These are phyloP conservation scores for Pollachius pollachius DNA, from an alignment of 2,113 vertebrate species.

Conservation along the genomic window DNA sequence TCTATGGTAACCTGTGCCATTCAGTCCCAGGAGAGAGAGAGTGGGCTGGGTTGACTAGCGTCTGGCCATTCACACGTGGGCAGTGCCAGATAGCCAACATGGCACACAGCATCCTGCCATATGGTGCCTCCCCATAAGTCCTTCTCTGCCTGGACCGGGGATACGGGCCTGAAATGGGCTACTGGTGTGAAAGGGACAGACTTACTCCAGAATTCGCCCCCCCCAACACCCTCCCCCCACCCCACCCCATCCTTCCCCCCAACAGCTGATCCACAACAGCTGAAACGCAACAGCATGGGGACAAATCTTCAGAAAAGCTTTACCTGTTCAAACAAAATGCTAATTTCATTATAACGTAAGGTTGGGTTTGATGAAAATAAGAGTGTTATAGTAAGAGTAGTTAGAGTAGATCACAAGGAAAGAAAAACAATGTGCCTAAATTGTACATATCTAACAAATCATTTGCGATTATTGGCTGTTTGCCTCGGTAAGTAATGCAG, in stretches of 20 bases:
- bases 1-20: slow-evolving; percentile 73
- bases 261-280: no score
- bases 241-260: no score
- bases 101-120: slow-evolving; percentile 79
- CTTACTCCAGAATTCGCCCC: slow-evolving; percentile 33
- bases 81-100: slow-evolving; percentile 78
- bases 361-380: background rate
- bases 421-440: background rate
- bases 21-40: slow-evolving; percentile 73
- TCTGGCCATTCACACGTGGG: slow-evolving; percentile 76
- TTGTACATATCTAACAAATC: background rate
- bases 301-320: no score
- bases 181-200: slow-evolving; percentile 52
- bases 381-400: background rate
- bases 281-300: no score
- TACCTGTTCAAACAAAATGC: no score
- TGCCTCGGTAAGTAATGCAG: background rate
- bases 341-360: no score
- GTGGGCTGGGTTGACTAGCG: slow-evolving; percentile 73
- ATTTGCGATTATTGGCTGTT: background rate
- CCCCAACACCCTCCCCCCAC: no score
- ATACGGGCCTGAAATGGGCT: slow-evolving; percentile 39
- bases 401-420: background rate
- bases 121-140: slow-evolving; percentile 77
- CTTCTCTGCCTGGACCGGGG: slow-evolving; percentile 52